Conservation (phyloP, 1,140 invertebrate species). For the Euschistus heros region DNA sequence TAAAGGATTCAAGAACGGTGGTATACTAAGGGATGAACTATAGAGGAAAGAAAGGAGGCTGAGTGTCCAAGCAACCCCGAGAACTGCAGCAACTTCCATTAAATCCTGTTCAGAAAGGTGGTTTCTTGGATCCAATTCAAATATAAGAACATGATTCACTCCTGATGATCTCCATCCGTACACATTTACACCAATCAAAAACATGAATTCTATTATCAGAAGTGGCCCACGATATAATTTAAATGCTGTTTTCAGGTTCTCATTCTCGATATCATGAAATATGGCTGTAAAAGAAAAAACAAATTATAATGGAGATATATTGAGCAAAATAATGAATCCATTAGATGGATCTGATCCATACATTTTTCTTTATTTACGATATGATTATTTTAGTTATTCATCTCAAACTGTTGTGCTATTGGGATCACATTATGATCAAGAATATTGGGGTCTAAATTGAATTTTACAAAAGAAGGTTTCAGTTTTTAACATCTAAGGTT, state of each 20-base stretch:
- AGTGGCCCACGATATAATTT: conserved; percentile 72
- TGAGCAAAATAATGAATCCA: no score
- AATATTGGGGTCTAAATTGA: no score
- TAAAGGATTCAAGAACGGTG: conserved; percentile 66
- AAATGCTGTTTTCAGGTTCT: conserved; percentile 44
- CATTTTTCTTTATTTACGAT: no score
- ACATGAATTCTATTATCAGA: conserved; percentile 70
- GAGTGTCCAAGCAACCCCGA: conserved; percentile 74
- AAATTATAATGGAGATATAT: no score
- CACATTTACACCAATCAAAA: conserved; percentile 78
- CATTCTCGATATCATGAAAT: conserved; percentile 36
- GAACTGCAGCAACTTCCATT: conserved; percentile 75
- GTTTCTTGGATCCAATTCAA: conserved; percentile 82
- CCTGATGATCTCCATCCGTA: conserved; percentile 83
- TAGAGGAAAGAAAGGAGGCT: conserved; percentile 56
- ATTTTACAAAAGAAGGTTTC: no score
- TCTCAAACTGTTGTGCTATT: no score
- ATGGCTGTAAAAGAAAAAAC: conserved; percentile 33
- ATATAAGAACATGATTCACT: conserved; percentile 87
- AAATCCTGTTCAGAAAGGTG: conserved; percentile 70
- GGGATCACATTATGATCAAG: no score
- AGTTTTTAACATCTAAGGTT: no score
- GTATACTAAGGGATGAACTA: conserved; percentile 59
- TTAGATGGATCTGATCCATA: no score
- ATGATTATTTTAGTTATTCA: no score